These are phyloP conservation scores for Labeo catla DNA, from an alignment of 2,113 vertebrate species.

Conservation along the genomic window DNA sequence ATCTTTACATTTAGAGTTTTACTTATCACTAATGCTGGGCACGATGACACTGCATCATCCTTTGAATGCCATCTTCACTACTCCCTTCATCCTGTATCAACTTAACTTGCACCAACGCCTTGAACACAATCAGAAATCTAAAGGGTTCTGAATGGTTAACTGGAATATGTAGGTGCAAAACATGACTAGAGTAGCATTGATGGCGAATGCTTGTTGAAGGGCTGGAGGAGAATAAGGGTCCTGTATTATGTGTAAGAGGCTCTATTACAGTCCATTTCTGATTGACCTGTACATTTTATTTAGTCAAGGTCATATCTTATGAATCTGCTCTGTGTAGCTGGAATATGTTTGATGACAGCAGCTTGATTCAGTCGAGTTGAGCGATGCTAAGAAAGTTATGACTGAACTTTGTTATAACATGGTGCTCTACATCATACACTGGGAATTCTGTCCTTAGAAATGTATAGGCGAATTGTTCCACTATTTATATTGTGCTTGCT, in stretches of 20 bases:
- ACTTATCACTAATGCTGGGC: background rate
- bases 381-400: background rate
- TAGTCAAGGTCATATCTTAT: background rate
- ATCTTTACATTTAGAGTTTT: background rate
- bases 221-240: constrained; percentile 1
- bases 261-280: constrained; percentile 6
- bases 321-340: constrained; percentile 1
- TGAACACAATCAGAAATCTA: background rate
- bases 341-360: background rate
- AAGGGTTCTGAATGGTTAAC: background rate
- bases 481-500: constrained; percentile 35
- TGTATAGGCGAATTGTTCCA: constrained; percentile 31
- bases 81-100: background rate
- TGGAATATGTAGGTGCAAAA: background rate
- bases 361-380: constrained; percentile 10
- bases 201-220: background rate
- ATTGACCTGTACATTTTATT: constrained; percentile 10
- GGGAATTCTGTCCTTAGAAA: constrained; percentile 62
- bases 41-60: constrained; percentile 31
- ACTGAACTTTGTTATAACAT: background rate
- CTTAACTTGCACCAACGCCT: background rate
- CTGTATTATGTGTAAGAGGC: background rate
- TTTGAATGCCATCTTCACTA: constrained; percentile 2
- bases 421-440: constrained; percentile 64
- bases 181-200: background rate